A percentile compares a stretch with the other conserved stretches of the same genome.
Evolutionary conservation across 2,113 vertebrate genomes (phyloP).

Genomic region (Chauna torquata): DNA sequence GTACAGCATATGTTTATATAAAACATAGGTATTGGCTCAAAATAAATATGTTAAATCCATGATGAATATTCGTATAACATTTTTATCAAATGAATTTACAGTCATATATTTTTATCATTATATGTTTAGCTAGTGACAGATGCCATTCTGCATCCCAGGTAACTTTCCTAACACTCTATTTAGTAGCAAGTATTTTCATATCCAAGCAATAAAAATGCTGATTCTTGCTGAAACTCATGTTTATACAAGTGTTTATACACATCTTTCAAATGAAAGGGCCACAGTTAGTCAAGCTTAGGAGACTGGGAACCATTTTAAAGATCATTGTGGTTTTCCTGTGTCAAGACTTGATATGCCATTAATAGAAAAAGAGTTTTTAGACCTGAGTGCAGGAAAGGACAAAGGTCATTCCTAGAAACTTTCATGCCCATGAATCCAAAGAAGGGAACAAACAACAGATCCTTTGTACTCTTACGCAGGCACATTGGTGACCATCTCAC

Average conservation of each 20-base stretch:
- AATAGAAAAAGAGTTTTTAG: not conserved
- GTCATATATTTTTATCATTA: not conserved
- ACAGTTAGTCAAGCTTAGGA: not conserved
- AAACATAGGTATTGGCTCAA: not conserved
- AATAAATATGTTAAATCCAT: rapidly evolving
- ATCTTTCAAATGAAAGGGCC: not conserved
- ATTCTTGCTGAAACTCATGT: not conserved
- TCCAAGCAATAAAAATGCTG: not conserved
- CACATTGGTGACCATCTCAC: not conserved
- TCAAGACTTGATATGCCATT: not conserved
- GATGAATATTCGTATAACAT: not conserved
- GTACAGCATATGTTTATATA: not conserved
- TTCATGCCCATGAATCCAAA: not conserved
- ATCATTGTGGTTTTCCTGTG: not conserved
- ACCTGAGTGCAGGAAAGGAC: not conserved
- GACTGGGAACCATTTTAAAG: not conserved
- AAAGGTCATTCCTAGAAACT: not conserved
- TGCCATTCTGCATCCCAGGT: not conserved
- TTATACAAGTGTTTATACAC: not conserved
- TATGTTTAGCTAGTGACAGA: not conserved
- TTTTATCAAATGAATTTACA: not conserved
- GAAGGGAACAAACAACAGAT: not conserved
- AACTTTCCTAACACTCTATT: not conserved
- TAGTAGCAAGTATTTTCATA: not conserved
- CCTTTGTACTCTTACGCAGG: not conserved